Conservation (phyloP, 2,797 vertebrate genomes). For the Siniperca scherzeri region DNA sequence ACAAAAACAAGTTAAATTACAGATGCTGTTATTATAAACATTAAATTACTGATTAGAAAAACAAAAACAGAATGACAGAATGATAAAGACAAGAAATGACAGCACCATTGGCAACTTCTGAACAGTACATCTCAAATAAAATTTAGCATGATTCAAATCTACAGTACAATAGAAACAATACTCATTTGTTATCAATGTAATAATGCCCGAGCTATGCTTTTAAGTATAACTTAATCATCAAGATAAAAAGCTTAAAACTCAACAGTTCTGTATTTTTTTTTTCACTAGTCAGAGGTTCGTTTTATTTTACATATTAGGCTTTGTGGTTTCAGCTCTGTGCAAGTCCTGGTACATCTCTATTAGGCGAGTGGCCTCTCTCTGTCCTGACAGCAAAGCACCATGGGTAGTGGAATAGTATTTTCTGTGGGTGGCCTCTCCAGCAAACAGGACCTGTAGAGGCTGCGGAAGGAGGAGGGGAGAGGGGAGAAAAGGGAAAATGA, state of each 20-base stretch:
- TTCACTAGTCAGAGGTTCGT: slow-evolving; percentile 89
- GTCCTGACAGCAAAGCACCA: slow-evolving; percentile 98
- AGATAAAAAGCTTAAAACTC: slow-evolving; percentile 78
- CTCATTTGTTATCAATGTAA: slow-evolving; percentile 79
- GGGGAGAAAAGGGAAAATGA: background rate
- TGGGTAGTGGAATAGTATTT: slow-evolving; percentile 99
- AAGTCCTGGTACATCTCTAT: slow-evolving; percentile 97
- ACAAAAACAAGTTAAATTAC: slow-evolving; percentile 91
- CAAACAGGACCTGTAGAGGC: slow-evolving; percentile 99
- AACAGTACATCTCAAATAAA: slow-evolving; percentile 88
- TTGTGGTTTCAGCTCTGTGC: slow-evolving; percentile 89
- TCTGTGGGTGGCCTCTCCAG: slow-evolving; percentile 98
- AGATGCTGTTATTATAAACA: slow-evolving; percentile 85
- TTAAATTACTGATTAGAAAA: slow-evolving; percentile 79
- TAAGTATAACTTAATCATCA: slow-evolving; percentile 77
- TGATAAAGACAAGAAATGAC: slow-evolving; percentile 83
- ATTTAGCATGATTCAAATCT: slow-evolving; percentile 84
- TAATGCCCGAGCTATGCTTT: slow-evolving; percentile 80
- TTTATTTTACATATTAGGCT: slow-evolving; percentile 80
- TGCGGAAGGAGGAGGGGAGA: slow-evolving; percentile 65
- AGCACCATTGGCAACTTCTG: slow-evolving; percentile 85
- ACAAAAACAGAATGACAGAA: slow-evolving; percentile 56
- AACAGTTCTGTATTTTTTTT: slow-evolving; percentile 70
- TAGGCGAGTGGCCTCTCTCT: slow-evolving; percentile 95
- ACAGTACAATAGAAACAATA: slow-evolving; percentile 86